Evolutionary conservation across 1,140 invertebrate species (phyloP), one percentile per base, ranked within the genome.

Genomic region (Solenopsis fugax): DNA sequence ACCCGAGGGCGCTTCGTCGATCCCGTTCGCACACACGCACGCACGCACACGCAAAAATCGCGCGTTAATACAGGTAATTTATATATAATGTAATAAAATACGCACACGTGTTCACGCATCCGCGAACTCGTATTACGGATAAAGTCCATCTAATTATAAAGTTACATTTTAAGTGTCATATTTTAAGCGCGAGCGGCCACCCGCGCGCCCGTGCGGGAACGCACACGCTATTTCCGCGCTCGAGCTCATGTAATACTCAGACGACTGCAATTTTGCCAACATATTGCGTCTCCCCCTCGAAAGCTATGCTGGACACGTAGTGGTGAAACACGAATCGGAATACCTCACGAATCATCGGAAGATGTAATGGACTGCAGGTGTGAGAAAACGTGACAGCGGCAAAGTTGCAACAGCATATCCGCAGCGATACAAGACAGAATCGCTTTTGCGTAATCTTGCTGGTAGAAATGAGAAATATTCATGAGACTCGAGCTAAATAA

Each of bases 361-460:
- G 69, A 84, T 75, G 69, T 84, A 84, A 84, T 84, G 80, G 56
- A 84, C 80, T 84, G 80, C 80, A 84, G 80, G 69, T 84, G 80
- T 60, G 80, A 75, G 80, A 60, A 84, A 84, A 84, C 80, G 80
- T 84, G 80, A 84, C 80, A 75, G 80, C 69, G 13, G 41, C 24
- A 60, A 60, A 73, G 54, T 69, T 48, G 80, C 80, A 73, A 60
- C 21, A 48, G 80, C 67, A 37, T 73, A 73, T 75, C 54, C 9
- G 29, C 80, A 37, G 54, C 80, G 41, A 81, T 81, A 56, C 50
- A 84, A 82, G 69, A 75, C 37, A 75, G 69, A 84, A 84, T 75
- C 54, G 80, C 54, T 45, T 73, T 58, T 84, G 37, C 24, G 50
- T 56, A n/a, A n/a, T 58, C 24, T 69, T 13, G 62, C 18, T 7